phyloP scores from a whole-genome alignment of 2,797 vertebrate species.

The Knipowitschia caucasica region DNA sequence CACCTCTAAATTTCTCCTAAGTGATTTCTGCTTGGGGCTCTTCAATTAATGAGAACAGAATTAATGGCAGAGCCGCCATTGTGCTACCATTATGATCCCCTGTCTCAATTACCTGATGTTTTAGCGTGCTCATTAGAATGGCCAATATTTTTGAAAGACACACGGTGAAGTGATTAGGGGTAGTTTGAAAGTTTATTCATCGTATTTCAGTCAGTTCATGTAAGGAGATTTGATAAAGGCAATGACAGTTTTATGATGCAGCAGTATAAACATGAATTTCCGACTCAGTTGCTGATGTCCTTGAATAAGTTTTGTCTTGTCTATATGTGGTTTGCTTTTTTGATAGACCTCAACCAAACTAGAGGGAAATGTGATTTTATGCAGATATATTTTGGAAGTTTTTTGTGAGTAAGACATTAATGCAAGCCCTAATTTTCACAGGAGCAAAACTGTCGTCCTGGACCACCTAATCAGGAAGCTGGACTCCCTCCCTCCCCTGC shows the following conservation, averaged over 20 bases:
- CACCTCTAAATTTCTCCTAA: constrained; percentile 37
- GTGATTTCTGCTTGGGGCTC: constrained; percentile 47
- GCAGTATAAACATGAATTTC: not conserved
- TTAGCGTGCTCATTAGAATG: constrained; percentile 35
- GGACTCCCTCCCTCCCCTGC: too few species aligned
- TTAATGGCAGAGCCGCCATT: constrained; percentile 42
- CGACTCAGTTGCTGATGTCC: not conserved
- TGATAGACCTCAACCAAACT: too few species aligned
- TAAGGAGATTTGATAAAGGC: not conserved
- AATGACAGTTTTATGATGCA: constrained; percentile 7
- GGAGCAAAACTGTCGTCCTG: too few species aligned
- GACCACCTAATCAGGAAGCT: too few species aligned
- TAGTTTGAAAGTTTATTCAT: constrained; percentile 13
- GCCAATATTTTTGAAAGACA: constrained; percentile 10
- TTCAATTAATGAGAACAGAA: constrained; percentile 59
- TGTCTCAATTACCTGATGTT: constrained; percentile 58
- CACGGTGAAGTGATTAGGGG: not conserved
- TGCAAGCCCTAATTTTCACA: too few species aligned
- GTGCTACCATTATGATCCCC: constrained; percentile 49
- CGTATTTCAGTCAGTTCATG: constrained; percentile 6
- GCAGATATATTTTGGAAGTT: too few species aligned
- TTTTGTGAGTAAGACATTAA: too few species aligned
- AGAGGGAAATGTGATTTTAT: too few species aligned
- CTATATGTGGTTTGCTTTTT: not conserved
- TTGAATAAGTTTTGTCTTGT: not conserved